phyloP scores from a whole-genome alignment of 2,888 invertebrate species.

The Steinernema hermaphroditum region DNA sequence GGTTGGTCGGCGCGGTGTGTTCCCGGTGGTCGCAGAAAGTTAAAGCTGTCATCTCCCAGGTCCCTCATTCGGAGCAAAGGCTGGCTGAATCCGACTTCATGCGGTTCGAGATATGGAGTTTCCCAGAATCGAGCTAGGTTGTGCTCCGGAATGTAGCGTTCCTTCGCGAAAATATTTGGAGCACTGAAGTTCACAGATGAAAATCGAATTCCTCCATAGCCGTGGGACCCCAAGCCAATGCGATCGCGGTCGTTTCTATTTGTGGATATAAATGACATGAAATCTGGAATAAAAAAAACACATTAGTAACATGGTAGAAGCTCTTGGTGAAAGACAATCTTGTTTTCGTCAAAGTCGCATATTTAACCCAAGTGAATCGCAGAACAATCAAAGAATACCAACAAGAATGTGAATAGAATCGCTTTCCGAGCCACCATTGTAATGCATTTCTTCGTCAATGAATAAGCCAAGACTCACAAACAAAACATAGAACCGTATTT shows the following conservation, averaged over 20 bases:
- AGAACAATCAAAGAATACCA: too few relatives aligned
- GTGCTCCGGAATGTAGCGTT: neutral
- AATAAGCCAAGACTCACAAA: too few relatives aligned
- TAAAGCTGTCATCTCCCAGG: neutral
- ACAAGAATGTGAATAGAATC: too few relatives aligned
- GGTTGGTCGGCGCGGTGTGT: constrained; percentile 9
- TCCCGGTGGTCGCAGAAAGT: neutral
- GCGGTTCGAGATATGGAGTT: neutral
- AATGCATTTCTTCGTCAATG: too few relatives aligned
- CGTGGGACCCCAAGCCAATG: neutral
- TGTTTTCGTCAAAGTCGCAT: too few relatives aligned
- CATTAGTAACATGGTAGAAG: too few relatives aligned
- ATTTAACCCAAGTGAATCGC: too few relatives aligned
- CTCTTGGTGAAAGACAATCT: too few relatives aligned
- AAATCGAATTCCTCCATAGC: neutral
- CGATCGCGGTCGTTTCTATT: neutral
- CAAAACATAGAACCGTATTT: too few relatives aligned
- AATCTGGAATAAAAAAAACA: too few relatives aligned
- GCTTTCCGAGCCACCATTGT: too few relatives aligned
- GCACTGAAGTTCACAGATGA: neutral
- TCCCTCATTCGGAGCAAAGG: neutral
- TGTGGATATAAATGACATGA: neutral
- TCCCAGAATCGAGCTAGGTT: neutral
- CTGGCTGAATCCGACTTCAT: constrained; percentile 1
- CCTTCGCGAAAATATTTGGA: neutral